These are phyloP conservation scores for Morinoia aosen DNA, from an alignment of 2,888 invertebrate species.

Conservation along the genomic window DNA sequence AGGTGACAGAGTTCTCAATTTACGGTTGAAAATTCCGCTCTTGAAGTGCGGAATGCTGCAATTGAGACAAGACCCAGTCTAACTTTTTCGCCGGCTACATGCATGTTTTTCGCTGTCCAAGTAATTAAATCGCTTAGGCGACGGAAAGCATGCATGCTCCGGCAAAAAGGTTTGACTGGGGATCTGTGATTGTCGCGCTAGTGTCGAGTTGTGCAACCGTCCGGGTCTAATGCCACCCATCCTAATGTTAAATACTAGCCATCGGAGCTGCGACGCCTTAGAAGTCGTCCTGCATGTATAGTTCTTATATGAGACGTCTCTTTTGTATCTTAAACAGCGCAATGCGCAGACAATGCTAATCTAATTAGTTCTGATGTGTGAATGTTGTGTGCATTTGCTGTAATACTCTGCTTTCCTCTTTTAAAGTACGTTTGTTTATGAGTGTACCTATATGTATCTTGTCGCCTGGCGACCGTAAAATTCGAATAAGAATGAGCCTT, in stretches of 20 bases:
- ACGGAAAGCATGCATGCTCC: no score
- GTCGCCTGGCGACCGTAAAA: background rate
- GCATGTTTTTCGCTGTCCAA: no score
- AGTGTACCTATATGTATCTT: background rate
- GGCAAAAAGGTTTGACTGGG: no score
- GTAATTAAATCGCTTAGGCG: no score
- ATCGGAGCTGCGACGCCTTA: background rate
- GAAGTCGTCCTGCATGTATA: background rate
- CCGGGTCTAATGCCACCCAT: background rate
- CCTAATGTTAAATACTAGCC: background rate
- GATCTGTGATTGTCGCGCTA: background rate
- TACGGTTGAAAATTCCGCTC: background rate
- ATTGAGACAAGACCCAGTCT: background rate
- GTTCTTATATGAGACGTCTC: background rate
- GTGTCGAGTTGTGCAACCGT: background rate
- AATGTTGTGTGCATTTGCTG: background rate
- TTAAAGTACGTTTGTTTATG: background rate
- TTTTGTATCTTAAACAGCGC: background rate
- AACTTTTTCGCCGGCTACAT: no score
- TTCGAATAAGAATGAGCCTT: background rate
- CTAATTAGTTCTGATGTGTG: background rate
- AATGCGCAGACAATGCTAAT: background rate
- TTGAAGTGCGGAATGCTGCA: background rate
- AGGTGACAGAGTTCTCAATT: no score
- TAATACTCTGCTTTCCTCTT: background rate